Conservation (phyloP, 2,888 invertebrate genomes). For the Xestobium rufovillosum region DNA sequence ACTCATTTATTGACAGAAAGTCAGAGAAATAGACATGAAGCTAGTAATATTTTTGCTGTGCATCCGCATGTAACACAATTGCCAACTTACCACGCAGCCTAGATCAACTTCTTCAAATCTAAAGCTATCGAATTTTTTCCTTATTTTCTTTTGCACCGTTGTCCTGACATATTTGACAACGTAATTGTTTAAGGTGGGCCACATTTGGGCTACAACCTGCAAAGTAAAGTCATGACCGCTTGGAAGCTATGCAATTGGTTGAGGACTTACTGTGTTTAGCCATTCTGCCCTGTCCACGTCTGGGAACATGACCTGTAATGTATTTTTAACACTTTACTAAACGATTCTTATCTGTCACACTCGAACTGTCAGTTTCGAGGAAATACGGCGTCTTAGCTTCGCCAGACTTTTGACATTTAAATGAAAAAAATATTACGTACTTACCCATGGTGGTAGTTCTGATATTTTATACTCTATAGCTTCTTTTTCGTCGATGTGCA, state of each 20-base stretch:
- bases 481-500: slow-evolving; percentile 27
- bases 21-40: background rate
- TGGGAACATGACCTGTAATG: slow-evolving; percentile 33
- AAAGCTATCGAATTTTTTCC: slow-evolving; percentile 33
- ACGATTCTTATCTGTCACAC: too few species aligned
- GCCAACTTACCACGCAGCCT: slow-evolving; percentile 26
- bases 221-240: slow-evolving; percentile 13
- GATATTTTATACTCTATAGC: slow-evolving; percentile 30
- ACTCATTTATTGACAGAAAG: background rate
- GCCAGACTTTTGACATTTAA: slow-evolving; percentile 1
- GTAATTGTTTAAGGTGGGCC: slow-evolving; percentile 31
- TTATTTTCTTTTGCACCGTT: slow-evolving; percentile 30
- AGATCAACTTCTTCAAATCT: slow-evolving; percentile 34
- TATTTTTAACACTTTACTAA: too few species aligned
- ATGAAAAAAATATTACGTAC: slow-evolving; percentile 8
- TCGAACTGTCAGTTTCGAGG: too few species aligned
- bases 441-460: slow-evolving; percentile 34
- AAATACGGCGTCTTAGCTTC: too few species aligned
- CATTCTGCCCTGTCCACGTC: slow-evolving; percentile 35
- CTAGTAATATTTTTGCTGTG: background rate
- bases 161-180: slow-evolving; percentile 30
- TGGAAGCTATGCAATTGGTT: slow-evolving; percentile 1
- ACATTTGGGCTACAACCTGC: slow-evolving; percentile 31
- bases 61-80: background rate
- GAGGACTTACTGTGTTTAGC: slow-evolving; percentile 31